Base-by-base conservation (phyloP, 30 jellyfish, hydroid and myxozoan genomes). In the Hydractinia symbiolongicarpus region DNA sequence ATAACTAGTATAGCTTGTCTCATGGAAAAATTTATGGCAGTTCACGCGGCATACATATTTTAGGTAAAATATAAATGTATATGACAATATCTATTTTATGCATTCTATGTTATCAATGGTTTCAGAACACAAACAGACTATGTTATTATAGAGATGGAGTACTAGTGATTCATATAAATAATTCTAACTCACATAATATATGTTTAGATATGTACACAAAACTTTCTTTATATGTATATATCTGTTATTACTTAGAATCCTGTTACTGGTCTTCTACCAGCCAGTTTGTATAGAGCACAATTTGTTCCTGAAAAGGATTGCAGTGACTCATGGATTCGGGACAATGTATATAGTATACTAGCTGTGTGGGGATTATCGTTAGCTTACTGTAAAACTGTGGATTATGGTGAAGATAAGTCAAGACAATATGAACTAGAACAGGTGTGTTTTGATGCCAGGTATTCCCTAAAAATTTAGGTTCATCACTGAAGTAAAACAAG, bases 291-390 rank as follows among this genome's bases (percentile, higher is more conserved):
- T 78, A 88, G 89, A 57, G 99, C 93, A 9, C 73, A 81, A 79
- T 85, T 88, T 68, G 94, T 81, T 68, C 85, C 67, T 71, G 78
- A 60, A 64, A 81, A 58, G 15, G 95, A 87, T 54, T 61, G 72
- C 71, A 57, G 97, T 50, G 95, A 89, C 84, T 95, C 99, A 51
- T 95, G 99, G 99, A 95, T 95, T n/a, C 90, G 99, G 17, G 99
- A 95, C 77, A 95, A 95, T 84, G 99, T 95, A 16, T 95, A 95
- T 77, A 85, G 98, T 20, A 95, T 91, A n/a, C 90, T 95, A 54
- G 95, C 94, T 7, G 97, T 89, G 15, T 95, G 99, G 99, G 98
- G 94, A 6, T 81, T 95, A 55, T 77, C 99, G 30, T 64, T 90
- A 77, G 99, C 98, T 9, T 95, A 90, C 77, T 70, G 95, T 56